phyloP scores from a whole-genome alignment of 1,140 invertebrate species.

The Andrena cerasifolii region DNA sequence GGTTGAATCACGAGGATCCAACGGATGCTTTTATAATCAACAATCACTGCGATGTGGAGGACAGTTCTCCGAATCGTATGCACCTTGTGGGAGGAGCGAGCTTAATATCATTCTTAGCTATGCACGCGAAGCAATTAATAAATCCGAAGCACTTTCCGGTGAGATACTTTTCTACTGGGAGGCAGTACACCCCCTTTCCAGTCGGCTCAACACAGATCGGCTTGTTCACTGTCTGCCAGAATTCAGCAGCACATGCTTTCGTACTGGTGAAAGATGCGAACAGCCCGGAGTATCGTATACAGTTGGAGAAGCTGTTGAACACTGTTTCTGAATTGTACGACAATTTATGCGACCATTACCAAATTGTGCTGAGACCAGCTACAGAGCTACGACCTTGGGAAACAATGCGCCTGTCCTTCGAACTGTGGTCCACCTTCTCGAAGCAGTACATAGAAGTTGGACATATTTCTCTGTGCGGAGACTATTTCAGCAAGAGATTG shows the following conservation, averaged over 20 bases:
- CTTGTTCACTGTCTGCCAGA: slow-evolving; percentile 85
- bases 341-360: slow-evolving; percentile 85
- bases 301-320: slow-evolving; percentile 81
- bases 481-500: slow-evolving; percentile 87
- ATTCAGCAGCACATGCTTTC: slow-evolving; percentile 84
- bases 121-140: slow-evolving; percentile 85
- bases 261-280: slow-evolving; percentile 78
- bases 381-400: slow-evolving; percentile 84
- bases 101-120: slow-evolving; percentile 85
- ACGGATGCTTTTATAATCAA: slow-evolving; percentile 83
- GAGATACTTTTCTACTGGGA: slow-evolving; percentile 84
- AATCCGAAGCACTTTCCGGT: slow-evolving; percentile 84
- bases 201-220: slow-evolving; percentile 73
- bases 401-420: slow-evolving; percentile 84
- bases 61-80: slow-evolving; percentile 81
- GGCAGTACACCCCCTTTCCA: slow-evolving; percentile 84
- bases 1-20: slow-evolving; percentile 83
- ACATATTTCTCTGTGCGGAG: slow-evolving; percentile 84
- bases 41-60: slow-evolving; percentile 79
- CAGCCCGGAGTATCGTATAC: slow-evolving; percentile 73
- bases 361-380: slow-evolving; percentile 83
- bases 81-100: slow-evolving; percentile 87
- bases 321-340: slow-evolving; percentile 83
- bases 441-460: slow-evolving; percentile 86
- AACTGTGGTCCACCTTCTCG: slow-evolving; percentile 86